A percentile compares a stretch with the other conserved stretches of the same genome.
Evolutionary conservation across 1,140 invertebrate genomes (phyloP).

Genomic region (Drosophila funebris): DNA sequence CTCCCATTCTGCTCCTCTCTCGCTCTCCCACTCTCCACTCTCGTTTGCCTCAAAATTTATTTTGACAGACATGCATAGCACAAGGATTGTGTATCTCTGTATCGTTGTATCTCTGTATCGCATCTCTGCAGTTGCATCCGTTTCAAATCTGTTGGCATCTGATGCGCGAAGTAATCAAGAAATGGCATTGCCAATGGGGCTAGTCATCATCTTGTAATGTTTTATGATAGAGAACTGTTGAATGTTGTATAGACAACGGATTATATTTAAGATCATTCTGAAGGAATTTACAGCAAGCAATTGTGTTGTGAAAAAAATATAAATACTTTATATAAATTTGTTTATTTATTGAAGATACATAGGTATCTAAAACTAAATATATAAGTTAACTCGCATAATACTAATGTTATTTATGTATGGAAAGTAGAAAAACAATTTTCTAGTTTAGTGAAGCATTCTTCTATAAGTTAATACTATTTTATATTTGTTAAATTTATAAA

Average conservation of each 20-base stretch:
- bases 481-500: no score
- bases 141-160: constrained; percentile 54
- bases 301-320: no score
- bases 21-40: not conserved
- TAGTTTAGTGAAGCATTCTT: no score
- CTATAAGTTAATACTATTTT: no score
- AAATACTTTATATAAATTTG: no score
- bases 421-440: no score
- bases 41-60: constrained; percentile 64
- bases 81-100: constrained; percentile 42
- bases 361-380: no score
- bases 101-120: constrained; percentile 15
- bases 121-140: constrained; percentile 45
- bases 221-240: not conserved
- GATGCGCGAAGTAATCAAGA: constrained; percentile 27
- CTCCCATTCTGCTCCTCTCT: not conserved
- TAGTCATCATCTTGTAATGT: constrained; percentile 32
- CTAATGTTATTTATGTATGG: no score
- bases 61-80: constrained; percentile 60
- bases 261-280: not conserved
- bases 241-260: not conserved
- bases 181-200: constrained; percentile 28
- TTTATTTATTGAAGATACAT: no score
- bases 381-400: no score
- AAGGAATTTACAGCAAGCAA: no score